phyloP scores from a whole-genome alignment of 2,888 invertebrate genomes.

The Xylota sylvarum region DNA sequence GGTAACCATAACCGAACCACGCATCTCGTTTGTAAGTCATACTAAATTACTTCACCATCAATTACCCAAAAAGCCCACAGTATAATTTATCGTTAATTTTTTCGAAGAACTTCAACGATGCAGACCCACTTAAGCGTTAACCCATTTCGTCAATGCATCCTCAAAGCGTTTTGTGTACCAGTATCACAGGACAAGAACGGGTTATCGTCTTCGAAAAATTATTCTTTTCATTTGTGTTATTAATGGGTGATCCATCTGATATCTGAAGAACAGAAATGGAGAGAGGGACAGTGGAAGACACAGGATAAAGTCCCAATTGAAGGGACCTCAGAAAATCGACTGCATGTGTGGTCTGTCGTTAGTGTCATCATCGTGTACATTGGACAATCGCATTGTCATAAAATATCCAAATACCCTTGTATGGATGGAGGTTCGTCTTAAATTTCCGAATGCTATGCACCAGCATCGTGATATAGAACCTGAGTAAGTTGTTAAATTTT shows the following conservation, averaged over 20 bases:
- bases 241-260: slow-evolving; percentile 60
- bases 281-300: slow-evolving; percentile 21
- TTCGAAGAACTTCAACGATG: slow-evolving; percentile 29
- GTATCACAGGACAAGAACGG: slow-evolving; percentile 28
- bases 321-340: slow-evolving; percentile 47
- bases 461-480: slow-evolving; percentile 14
- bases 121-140: slow-evolving; percentile 46
- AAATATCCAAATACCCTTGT: slow-evolving; percentile 17
- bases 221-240: slow-evolving; percentile 61
- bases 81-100: slow-evolving; percentile 48
- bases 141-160: slow-evolving; percentile 47
- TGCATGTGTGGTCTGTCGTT: slow-evolving; percentile 66
- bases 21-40: slow-evolving; percentile 36
- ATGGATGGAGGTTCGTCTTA: slow-evolving; percentile 15
- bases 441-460: slow-evolving; percentile 15
- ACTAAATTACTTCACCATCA: slow-evolving; percentile 45
- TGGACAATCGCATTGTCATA: slow-evolving; percentile 55
- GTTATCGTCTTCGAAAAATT: slow-evolving; percentile 36
- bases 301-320: slow-evolving; percentile 52
- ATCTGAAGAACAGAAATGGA: slow-evolving; percentile 21
- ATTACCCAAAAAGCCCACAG: slow-evolving; percentile 38
- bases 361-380: slow-evolving; percentile 51
- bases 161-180: neutral
- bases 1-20: slow-evolving; percentile 1
- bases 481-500: slow-evolving; percentile 62